Evolutionary conservation across 2,888 invertebrate genomes (phyloP), one percentile per base, ranked within the genome.

Genomic region (Crossocerus cetratus): DNA sequence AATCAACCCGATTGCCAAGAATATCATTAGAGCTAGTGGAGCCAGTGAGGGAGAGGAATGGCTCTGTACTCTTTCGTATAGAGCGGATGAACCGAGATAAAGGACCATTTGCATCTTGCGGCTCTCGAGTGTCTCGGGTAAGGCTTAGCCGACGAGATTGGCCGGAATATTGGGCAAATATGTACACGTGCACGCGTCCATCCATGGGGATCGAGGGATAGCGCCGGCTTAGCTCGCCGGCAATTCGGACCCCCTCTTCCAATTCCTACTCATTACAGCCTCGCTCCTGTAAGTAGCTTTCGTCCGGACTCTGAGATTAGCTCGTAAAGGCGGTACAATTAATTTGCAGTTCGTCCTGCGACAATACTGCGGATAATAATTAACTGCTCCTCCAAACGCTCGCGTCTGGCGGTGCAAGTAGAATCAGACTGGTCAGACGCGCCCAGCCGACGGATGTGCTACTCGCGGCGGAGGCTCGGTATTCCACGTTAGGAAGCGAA

Each of bases 231-330:
- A 71, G 61, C 66, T 71, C 57, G 57, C 2, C 42, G 21, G 16
- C 66, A 71, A 71, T 71, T 44, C 32, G 66, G 66, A 62, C 62
- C 62, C 65, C 71, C 71, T 32, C 32, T 4, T 23, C 4, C 45
- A 62, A 71, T 71, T 71, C 58, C 66, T 16, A 66, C 53, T 71
- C 71, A 71, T 71, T 71, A 67, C 66, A 58, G 43, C 23, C 71
- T 66, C 62, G 62, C 58, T 63, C 54, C 62, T 5, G 5, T 32
- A 32, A 32, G 32, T 32, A 32, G 32, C 32, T 32, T 11, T 32
- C 11, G 32, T 32, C 32, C 32, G 32, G 11, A 32, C 8, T 1
- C 8, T 32, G 32, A 32, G 32, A 32, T 32, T 32, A 32, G 32
- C 32, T 32, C 32, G 32, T 32, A 32, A 32, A 32, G 8, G 32